Conservation (phyloP, 2,113 vertebrate genomes). For the Plecturocebus donacophilus region DNA sequence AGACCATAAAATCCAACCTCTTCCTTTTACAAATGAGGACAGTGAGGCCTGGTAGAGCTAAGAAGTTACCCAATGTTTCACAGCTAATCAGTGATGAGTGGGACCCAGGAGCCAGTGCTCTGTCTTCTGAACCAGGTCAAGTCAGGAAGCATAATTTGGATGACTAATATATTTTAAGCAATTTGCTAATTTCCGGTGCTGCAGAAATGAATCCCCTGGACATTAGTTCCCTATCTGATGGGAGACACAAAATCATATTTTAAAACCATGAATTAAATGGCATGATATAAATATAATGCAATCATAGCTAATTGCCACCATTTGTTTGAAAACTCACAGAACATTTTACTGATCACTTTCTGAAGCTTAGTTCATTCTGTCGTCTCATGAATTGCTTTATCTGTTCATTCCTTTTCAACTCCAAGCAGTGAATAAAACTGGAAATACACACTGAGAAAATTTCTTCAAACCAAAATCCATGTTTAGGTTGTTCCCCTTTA, state of each 20-base stretch:
- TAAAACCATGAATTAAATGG: background rate
- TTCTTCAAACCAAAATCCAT: conserved; percentile 46
- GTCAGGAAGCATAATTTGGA: background rate
- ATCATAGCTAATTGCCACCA: background rate
- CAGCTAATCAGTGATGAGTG: background rate
- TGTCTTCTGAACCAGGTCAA: conserved; percentile 32
- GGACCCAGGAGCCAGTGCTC: background rate
- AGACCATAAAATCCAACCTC: conserved; percentile 54
- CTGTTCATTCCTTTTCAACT: background rate
- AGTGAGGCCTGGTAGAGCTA: background rate
- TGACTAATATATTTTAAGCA: conserved; percentile 6
- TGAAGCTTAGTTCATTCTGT: background rate
- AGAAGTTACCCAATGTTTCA: conserved; percentile 35
- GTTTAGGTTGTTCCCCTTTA: conserved; percentile 9
- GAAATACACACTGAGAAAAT: conserved; percentile 39
- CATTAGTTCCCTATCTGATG: background rate
- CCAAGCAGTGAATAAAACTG: conserved; percentile 55
- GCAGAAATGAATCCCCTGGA: background rate
- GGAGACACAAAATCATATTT: background rate
- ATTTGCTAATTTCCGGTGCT: background rate
- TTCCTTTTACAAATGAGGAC: conserved; percentile 52
- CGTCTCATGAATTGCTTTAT: background rate
- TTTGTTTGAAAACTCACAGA: background rate
- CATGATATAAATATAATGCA: background rate
- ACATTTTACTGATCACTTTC: background rate